Evolutionary conservation across 2,797 vertebrate genomes (phyloP).

Genomic region (Picus viridis): DNA sequence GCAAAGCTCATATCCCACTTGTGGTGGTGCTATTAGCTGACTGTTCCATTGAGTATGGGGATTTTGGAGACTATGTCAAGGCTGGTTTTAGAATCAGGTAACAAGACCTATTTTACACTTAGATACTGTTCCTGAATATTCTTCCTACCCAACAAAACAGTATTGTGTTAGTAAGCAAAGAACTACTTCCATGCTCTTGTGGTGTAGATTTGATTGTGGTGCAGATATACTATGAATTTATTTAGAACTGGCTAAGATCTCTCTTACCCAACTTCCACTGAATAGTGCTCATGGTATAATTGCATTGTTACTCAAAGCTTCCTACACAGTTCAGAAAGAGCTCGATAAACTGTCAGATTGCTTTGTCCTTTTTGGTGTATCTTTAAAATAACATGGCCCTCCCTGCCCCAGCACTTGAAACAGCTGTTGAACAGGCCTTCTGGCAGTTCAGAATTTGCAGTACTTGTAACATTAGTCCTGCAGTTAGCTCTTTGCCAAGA

Average conservation of each 20-base stretch:
- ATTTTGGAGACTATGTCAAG: neutral
- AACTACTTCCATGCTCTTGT: neutral
- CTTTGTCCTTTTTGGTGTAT: neutral
- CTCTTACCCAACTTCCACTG: neutral
- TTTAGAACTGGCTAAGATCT: conserved; percentile 3
- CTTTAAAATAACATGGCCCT: neutral
- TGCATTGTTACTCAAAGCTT: neutral
- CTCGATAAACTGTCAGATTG: neutral
- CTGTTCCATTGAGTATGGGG: neutral
- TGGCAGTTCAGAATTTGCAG: neutral
- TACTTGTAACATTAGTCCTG: neutral
- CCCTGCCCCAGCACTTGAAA: neutral
- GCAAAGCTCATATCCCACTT: neutral
- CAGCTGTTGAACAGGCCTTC: neutral
- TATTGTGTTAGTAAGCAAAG: neutral
- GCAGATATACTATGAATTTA: neutral
- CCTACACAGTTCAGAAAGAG: neutral
- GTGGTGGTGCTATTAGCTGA: neutral
- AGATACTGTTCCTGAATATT: neutral
- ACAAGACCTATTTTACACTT: neutral
- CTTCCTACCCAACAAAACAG: neutral
- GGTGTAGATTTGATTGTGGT: neutral
- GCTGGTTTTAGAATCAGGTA: neutral
- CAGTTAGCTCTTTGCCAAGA: neutral
- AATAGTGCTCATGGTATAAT: neutral